Base-by-base conservation (phyloP, 2,888 invertebrate species). In the Dasypolia templi region DNA sequence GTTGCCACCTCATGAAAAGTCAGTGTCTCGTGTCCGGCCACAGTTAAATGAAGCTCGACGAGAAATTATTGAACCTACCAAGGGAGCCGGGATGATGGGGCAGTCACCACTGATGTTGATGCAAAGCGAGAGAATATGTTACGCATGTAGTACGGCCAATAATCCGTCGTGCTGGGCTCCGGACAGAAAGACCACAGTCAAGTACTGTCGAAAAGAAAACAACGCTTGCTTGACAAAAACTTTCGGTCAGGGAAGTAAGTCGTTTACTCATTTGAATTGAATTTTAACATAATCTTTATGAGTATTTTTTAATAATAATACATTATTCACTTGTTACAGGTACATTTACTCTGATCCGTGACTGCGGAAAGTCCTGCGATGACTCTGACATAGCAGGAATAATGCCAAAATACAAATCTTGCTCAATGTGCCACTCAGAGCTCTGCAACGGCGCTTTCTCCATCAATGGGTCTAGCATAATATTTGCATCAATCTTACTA, bases 101-200 rank as follows among this genome's bases (percentile, higher is more conserved):
- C 81, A 89, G 55, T 82, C 87, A 35, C 81, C 79, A 58, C 62
- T 90, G 22, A 86, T 89, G 76, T 69, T 92, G 56, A 79, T 91
- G 79, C 77, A 89, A 53, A 90, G 89, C 56, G 83, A 86, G 17
- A 90, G 91, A 88, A 88, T 94, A 17, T 95, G 95, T 83, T 95
- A 92, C 75, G 95, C 95, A 39, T 95, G 95, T 72, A 94, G 92
- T 59, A 92, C 92, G 53, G 88, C 89, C 11, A 91, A 82, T 61
- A 93, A 94, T 65, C 90, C 92, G 7, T 87, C 89, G 35, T 95
- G 95, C 79, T 89, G 90, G 91, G 68, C 84, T 29, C 95, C 95
- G 19, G 87, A 92, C 71, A 89, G 88, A 75, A 87, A 74, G 65
- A 95, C 95, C 2, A 92, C 93, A 2, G 90, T 95, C 3, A 95